Conservation (phyloP, 2,888 invertebrate species). For the Dioctria rufipes region DNA sequence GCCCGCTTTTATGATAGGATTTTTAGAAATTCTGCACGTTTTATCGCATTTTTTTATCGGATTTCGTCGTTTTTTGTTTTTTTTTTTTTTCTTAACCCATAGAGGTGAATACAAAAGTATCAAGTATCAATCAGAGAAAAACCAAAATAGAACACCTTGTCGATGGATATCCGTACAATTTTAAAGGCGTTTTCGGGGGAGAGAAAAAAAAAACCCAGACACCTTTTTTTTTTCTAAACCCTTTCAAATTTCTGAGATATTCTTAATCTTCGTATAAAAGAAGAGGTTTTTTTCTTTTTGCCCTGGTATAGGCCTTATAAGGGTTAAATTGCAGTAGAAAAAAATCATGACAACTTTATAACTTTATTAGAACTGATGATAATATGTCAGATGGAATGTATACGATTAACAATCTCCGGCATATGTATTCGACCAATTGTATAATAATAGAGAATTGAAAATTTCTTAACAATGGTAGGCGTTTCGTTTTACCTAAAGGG, state of each 20-base stretch:
- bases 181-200: neutral
- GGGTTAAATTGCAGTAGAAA: neutral
- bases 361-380: constrained; percentile 15
- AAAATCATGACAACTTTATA: constrained; percentile 25
- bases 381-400: constrained; percentile 30
- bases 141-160: constrained; percentile 52
- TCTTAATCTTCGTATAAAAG: constrained; percentile 12
- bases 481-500: constrained; percentile 40
- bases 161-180: constrained; percentile 20
- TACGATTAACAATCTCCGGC: neutral
- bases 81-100: no score
- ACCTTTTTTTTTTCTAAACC: constrained; percentile 16
- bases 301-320: neutral
- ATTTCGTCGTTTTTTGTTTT: neutral
- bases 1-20: neutral
- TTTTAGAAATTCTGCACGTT: constrained; percentile 30
- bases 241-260: constrained; percentile 26
- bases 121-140: constrained; percentile 46
- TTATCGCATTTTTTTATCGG: constrained; percentile 22
- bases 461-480: constrained; percentile 36
- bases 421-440: constrained; percentile 42
- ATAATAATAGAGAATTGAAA: constrained; percentile 20
- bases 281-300: neutral
- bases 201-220: neutral
- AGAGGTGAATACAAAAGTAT: constrained; percentile 27